Base-by-base conservation (phyloP, 2,113 vertebrate species). In the Hippocampus guttulatus region DNA sequence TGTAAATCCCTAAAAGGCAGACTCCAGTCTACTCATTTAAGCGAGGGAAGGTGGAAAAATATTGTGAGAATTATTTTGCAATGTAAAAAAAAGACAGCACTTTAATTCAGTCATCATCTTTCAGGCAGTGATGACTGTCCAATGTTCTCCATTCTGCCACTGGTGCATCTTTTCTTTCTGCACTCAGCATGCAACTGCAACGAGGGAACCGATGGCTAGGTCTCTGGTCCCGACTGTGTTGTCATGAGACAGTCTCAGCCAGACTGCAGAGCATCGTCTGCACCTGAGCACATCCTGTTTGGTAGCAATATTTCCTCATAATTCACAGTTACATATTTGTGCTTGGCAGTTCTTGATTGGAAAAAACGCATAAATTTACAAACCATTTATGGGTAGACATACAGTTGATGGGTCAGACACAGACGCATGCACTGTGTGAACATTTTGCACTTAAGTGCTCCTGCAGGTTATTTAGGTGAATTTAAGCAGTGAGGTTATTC, bases 61-160 rank as follows among this genome's bases (percentile, higher is more conserved):
- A 84, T 61, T 72, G 51, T 52, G 68, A 73, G 65, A 60, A 76
- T 75, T 82, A 65, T 85, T 83, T 60, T 76, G 52, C 30, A n/a
- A 27, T 55, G 67, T 70, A 67, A 80, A 79, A 77, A 12, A 76
- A 82, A 84, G 73, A 70, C 21, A 10, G 52, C 52, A 23, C 63
- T 81, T 82, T 79, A 83, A 85, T 81, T 81, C 75, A 80, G 71
- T 38, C 79, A 54, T 67, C 58, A 64, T 57, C 52, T 40, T 67
- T 69, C 60, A 62, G 40, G 63, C 67, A 64, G 49, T 70, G 66
- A 81, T 77, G 52, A 54, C 52, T 10, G 21, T n/a, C 52, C 52
- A 82, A 67, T 73, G 38, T 70, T 73, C 61, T 77, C 78, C 74
- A 64, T 65, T 77, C 76, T 65, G 63, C 45, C 70, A 41, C 11